Base-by-base conservation (phyloP, 2,797 vertebrate genomes). In the Poliocrania exsul region DNA sequence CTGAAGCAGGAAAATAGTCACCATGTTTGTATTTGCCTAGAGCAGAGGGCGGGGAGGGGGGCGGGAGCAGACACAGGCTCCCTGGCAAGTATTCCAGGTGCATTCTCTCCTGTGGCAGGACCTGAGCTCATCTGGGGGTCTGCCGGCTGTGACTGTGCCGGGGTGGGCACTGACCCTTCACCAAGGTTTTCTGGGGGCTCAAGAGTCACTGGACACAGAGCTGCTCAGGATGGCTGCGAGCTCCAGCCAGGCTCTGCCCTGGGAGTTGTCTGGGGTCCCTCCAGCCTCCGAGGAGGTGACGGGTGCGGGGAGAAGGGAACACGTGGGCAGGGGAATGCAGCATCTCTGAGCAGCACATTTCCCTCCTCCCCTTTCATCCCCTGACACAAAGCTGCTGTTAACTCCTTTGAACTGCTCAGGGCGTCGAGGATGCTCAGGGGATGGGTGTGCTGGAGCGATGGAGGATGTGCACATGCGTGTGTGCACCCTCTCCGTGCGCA, bases 391-490 rank as follows among this genome's bases (percentile, higher is more conserved):
- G 75, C 75, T 86, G 81, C 47, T 67, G 17, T 14, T 50, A 29
- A 31, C 38, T 89, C 77, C 46, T 35, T 66, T 33, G 90, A 89
- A 60, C 79, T 3, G 80, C 38, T 28, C 28, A 9, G 85, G 71
- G 51, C 47, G 3, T 7, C 3, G 4, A 6, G 72, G 50, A 31
- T 42, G 86, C 88, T 35, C 72, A 24, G 86, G 73, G 86, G 88
- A 42, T 1, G 53, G 66, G 53, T 1, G 11, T 70, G 74, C 74
- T 23, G 58, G 15, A 17, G 80, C 25, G 47, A 64, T 0, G 17
- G 50, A 72, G 35, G 38, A 1, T 44, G 10, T 1, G 5, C 21
- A 4, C 18, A 2, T 2, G 10, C 3, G 0, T 1, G 2, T 23
- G 61, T 4, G 38, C 44, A 0, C 28, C 53, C 42, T 90, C 64